Conservation (phyloP, 1,140 invertebrate genomes). For the Laupala kohalensis region DNA sequence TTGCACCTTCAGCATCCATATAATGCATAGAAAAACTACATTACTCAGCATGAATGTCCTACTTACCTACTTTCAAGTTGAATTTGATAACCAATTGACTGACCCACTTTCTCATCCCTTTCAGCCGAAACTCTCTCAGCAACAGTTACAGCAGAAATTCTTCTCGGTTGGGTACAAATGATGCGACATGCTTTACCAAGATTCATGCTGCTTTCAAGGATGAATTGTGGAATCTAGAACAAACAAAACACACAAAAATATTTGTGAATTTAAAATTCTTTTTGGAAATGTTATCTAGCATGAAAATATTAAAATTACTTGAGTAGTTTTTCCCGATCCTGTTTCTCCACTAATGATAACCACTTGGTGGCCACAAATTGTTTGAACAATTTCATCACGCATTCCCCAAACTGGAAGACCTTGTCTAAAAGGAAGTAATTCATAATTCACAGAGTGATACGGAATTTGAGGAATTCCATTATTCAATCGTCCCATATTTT, state of each 20-base stretch:
- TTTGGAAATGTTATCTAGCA: background rate
- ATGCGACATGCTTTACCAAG: slow-evolving; percentile 62
- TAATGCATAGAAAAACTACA: too few relatives aligned
- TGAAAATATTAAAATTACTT: background rate
- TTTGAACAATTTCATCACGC: slow-evolving; percentile 33
- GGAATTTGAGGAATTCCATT: slow-evolving; percentile 49
- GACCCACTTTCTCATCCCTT: slow-evolving; percentile 71
- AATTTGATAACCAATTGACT: slow-evolving; percentile 89
- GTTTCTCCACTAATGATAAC: slow-evolving; percentile 31
- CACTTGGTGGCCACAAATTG: slow-evolving; percentile 27
- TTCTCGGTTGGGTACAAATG: slow-evolving; percentile 83
- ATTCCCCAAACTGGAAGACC: slow-evolving; percentile 40
- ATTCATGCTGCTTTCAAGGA: slow-evolving; percentile 61
- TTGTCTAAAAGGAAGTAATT: slow-evolving; percentile 37
- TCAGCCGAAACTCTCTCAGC: slow-evolving; percentile 68
- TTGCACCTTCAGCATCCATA: too few relatives aligned
- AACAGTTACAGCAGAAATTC: slow-evolving; percentile 79
- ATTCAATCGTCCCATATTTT: slow-evolving; percentile 43
- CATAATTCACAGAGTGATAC: slow-evolving; percentile 31
- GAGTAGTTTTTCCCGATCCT: slow-evolving; percentile 27
- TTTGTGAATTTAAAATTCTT: background rate
- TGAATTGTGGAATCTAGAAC: slow-evolving; percentile 64
- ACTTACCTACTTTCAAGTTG: slow-evolving; percentile 53
- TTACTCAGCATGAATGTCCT: too few relatives aligned
- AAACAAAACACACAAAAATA: slow-evolving; percentile 17